Percentiles rank a stretch among this genome's conserved stretches.
Evolutionary conservation across 2,797 vertebrate species (phyloP).

Genomic region (Euphonia xanthogaster): DNA sequence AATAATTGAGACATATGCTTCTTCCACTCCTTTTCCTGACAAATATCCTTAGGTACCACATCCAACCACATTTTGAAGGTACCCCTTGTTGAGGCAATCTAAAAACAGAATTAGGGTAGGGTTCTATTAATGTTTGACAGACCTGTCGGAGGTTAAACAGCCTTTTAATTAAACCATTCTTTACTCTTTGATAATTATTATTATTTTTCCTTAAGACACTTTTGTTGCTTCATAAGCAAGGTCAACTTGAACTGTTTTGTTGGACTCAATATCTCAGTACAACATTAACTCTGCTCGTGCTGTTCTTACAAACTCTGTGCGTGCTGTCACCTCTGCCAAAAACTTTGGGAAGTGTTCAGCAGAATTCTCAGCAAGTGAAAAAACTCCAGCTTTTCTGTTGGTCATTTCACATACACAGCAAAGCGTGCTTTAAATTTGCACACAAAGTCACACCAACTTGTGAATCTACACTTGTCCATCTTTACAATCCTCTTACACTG

Average conservation of each 20-base stretch:
- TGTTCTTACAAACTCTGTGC: background rate
- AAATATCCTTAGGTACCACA: background rate
- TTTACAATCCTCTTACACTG: background rate
- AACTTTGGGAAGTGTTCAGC: background rate
- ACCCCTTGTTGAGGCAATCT: constrained; percentile 51
- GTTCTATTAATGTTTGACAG: constrained; percentile 72
- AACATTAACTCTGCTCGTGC: background rate
- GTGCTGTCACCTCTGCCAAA: background rate
- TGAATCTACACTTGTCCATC: background rate
- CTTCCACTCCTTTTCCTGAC: constrained; percentile 1
- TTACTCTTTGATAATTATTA: constrained; percentile 68
- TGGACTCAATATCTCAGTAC: background rate
- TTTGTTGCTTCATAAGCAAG: constrained; percentile 56
- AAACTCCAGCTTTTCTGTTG: background rate
- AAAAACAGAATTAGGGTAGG: constrained; percentile 34
- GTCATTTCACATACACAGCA: background rate
- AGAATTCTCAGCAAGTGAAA: background rate
- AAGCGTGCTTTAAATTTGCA: background rate
- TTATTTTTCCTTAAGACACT: constrained; percentile 70
- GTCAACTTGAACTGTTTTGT: constrained; percentile 63
- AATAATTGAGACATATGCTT: background rate
- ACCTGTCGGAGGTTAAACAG: constrained; percentile 60
- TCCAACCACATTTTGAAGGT: constrained; percentile 40
- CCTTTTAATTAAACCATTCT: constrained; percentile 72
- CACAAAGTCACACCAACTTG: background rate